A percentile compares a stretch with the other conserved stretches of the same genome.
Evolutionary conservation across 2,888 invertebrate genomes (phyloP).

Genomic region (Homarus gammarus): DNA sequence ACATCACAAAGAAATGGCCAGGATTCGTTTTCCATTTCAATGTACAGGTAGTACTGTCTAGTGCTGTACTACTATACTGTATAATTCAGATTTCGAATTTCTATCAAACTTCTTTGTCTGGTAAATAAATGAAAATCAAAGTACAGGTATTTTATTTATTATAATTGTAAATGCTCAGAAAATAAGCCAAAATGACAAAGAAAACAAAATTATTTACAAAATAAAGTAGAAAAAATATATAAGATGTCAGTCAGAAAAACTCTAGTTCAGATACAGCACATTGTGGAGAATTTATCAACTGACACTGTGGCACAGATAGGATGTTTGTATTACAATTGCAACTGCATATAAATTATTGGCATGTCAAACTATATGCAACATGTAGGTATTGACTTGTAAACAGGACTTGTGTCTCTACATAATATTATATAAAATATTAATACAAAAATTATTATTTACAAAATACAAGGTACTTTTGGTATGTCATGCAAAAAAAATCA

Average conservation of each 20-base stretch:
- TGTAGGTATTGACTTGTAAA: conserved; percentile 43
- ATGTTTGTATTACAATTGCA: conserved; percentile 48
- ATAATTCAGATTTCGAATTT: too few species aligned
- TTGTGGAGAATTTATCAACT: conserved; percentile 52
- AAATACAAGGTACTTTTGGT: conserved; percentile 62
- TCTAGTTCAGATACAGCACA: conserved; percentile 45
- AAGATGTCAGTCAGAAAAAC: conserved; percentile 62
- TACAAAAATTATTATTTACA: conserved; percentile 64
- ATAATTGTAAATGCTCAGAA: conserved; percentile 49
- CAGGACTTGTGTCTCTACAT: conserved; percentile 35
- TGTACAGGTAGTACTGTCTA: too few species aligned
- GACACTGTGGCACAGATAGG: conserved; percentile 67
- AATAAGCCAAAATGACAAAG: conserved; percentile 54
- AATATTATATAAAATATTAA: conserved; percentile 48
- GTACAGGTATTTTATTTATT: conserved; percentile 45
- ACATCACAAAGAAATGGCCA: too few species aligned
- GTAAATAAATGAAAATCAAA: conserved; percentile 10
- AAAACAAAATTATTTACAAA: conserved; percentile 60
- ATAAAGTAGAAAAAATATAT: conserved; percentile 62
- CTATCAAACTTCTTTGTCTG: not conserved
- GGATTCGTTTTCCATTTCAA: too few species aligned
- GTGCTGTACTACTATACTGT: too few species aligned
- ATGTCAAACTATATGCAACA: conserved; percentile 37
- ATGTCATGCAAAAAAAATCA: conserved; percentile 46
- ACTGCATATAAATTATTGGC: conserved; percentile 32